Conservation (phyloP, 2,888 invertebrate species). For the Tetanocera ferruginea region DNA sequence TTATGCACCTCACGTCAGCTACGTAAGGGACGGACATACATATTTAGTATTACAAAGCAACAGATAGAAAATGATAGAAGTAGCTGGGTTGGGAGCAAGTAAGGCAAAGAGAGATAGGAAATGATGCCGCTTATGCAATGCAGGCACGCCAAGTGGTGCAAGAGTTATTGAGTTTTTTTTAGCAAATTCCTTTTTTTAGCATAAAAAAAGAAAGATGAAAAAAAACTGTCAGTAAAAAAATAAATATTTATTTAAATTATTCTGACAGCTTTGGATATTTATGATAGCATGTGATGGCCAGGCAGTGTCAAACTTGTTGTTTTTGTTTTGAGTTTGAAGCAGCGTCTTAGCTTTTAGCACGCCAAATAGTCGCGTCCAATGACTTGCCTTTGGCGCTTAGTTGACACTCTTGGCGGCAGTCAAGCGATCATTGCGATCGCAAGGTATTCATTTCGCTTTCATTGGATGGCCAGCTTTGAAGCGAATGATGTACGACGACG, state of each 20-base stretch:
- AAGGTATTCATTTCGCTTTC: conserved; percentile 12
- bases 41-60: not conserved
- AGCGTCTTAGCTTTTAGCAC: conserved; percentile 4
- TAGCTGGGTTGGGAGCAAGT: not conserved
- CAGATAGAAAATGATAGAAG: not conserved
- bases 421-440: conserved; percentile 14
- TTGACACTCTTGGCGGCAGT: conserved; percentile 21
- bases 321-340: not conserved
- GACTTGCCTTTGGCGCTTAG: not conserved
- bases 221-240: not conserved
- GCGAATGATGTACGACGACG: not conserved
- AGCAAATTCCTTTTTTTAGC: not conserved
- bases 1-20: conserved; percentile 16
- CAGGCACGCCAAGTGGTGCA: not conserved
- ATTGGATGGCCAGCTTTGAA: not conserved
- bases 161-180: too few species aligned
- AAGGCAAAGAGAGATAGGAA: not conserved
- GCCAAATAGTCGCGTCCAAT: conserved; percentile 10
- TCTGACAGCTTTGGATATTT: conserved; percentile 37
- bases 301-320: conserved; percentile 24
- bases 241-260: conserved; percentile 37
- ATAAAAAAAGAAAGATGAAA: not conserved
- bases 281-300: conserved; percentile 18
- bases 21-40: not conserved
- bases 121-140: not conserved